Percentiles rank a stretch among this genome's conserved stretches.
phyloP scores from a whole-genome alignment of 1,140 invertebrate genomes.

The Drosophila saltans region DNA sequence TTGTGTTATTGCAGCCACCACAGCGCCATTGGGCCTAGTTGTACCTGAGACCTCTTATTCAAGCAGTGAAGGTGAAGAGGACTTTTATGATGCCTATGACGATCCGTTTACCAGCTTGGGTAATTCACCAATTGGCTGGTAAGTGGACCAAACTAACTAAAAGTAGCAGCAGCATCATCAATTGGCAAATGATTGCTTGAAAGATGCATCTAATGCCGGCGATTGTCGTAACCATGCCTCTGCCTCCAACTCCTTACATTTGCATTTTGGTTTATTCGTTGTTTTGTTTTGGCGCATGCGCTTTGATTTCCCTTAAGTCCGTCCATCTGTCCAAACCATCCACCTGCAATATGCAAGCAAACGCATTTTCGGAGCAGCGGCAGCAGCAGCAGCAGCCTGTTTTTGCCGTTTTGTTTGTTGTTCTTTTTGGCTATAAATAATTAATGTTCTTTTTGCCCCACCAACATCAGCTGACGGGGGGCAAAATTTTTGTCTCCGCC shows the following conservation, averaged over 20 bases:
- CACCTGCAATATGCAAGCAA: slow-evolving; percentile 11
- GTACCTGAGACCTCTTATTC: slow-evolving; percentile 96
- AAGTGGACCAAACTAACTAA: slow-evolving; percentile 43
- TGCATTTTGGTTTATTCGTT: background rate
- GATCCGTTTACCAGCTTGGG: slow-evolving; percentile 85
- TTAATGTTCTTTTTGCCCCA: slow-evolving; percentile 36
- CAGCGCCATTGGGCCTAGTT: slow-evolving; percentile 72
- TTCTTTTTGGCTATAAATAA: slow-evolving; percentile 62
- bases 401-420: slow-evolving; percentile 18
- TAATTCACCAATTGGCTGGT: slow-evolving; percentile 84
- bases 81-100: slow-evolving; percentile 97
- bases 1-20: slow-evolving; percentile 61
- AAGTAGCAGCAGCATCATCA: slow-evolving; percentile 19
- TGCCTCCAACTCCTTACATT: background rate
- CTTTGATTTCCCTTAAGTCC: background rate
- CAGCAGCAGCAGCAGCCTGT: slow-evolving; percentile 13
- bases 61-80: slow-evolving; percentile 98
- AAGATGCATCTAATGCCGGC: slow-evolving; percentile 6
- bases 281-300: background rate
- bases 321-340: slow-evolving; percentile 17
- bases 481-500: slow-evolving; percentile 2
- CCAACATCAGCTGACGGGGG: slow-evolving; percentile 55
- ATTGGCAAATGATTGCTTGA: background rate
- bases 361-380: slow-evolving; percentile 39
- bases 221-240: background rate